Evolutionary conservation across 1,140 invertebrate genomes (phyloP), one percentile per base, ranked within the genome.

Genomic region (Pachypsylla venusta): DNA sequence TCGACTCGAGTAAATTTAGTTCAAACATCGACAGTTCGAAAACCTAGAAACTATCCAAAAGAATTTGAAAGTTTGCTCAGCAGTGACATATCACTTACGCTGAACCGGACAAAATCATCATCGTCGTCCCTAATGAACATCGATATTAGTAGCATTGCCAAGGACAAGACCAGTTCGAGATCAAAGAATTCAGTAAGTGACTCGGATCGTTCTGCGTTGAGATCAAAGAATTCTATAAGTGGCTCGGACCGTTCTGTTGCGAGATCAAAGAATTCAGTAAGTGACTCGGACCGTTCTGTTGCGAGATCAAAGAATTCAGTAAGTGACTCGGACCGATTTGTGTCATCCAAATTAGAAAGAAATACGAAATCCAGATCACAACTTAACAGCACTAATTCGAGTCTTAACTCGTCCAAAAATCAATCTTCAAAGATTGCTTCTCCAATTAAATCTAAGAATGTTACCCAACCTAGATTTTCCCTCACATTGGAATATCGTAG

Each of bases 111-210:
- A 7, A n/a, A 22, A n/a, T 48, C 42, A n/a, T 19, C 16, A 19
- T 19, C 42, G n/a, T 7, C 30, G 30, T 48, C 42, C 42, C 42
- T 48, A n/a, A 10, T 22, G 7, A 48, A 48, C n/a, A 48, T 48
- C 5, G 42, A 48, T 19, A 48, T 48, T 22, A 48, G 42, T 19
- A 48, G 42, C n/a, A 48, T 48, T 48, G 42, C 42, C n/a, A n/a
- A 19, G n/a, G 42, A 48, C n/a, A 48, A 48, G 16, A 48, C 30
- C 42, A 48, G 42, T 10, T 10, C 30, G 7, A 35, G 7, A 10
- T 10, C n/a, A 35, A n/a, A 35, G 30, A n/a, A 10, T 10, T 35
- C 30, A 35, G 7, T n/a, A 35, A 7, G 30, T 10, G 30, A 7
- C 7, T n/a, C 7, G n/a, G 30, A 7, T 10, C 7, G 30, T 35